Percentiles rank a stretch among this genome's conserved stretches.
Conservation (phyloP, 1,140 invertebrate species). For the Diuraphis noxia region DNA sequence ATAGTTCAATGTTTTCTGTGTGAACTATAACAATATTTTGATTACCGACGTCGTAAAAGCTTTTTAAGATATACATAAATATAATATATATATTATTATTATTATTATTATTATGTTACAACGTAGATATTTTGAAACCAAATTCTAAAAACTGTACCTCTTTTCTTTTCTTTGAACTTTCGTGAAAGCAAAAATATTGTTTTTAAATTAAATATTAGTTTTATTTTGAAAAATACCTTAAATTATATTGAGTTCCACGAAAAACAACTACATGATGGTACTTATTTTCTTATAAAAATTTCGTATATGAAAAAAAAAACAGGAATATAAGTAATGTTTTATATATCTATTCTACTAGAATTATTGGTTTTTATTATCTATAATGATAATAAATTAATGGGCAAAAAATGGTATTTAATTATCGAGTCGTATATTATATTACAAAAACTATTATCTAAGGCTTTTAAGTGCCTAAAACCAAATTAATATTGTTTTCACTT, state of each 20-base stretch:
- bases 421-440: not conserved
- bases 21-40: not conserved
- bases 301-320: not conserved
- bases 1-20: not conserved
- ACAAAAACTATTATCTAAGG: not conserved
- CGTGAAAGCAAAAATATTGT: not conserved
- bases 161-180: not conserved
- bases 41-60: not conserved
- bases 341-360: not conserved
- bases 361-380: not conserved
- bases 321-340: not conserved
- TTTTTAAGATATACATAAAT: not conserved
- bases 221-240: not conserved
- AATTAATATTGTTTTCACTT: not conserved
- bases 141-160: not conserved
- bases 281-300: not conserved
- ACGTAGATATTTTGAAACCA: not conserved
- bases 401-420: not conserved
- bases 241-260: not conserved
- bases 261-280: not conserved
- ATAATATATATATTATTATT: no score
- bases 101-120: not conserved
- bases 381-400: not conserved
- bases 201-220: conserved; percentile 8
- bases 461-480: not conserved